These are phyloP conservation scores for Ormyrus nitidulus DNA, from an alignment of 2,888 invertebrate species.

Conservation along the genomic window DNA sequence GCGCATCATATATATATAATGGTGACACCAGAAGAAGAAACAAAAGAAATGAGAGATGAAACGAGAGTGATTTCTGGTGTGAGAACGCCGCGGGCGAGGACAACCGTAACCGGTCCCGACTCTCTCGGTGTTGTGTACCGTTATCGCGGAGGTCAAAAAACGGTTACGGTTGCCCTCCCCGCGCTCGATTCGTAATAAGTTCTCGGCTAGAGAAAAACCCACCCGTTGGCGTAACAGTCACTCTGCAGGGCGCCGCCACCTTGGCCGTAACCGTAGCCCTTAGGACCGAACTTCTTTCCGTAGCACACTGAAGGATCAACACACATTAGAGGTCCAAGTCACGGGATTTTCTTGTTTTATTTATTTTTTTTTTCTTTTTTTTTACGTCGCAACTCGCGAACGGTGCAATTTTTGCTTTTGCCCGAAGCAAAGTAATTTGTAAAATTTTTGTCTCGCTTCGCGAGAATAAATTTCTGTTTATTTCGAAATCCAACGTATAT, in stretches of 20 bases:
- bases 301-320: constrained; percentile 86
- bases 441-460: no score
- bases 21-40: constrained; percentile 24
- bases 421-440: no score
- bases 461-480: no score
- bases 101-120: neutral
- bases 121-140: no score
- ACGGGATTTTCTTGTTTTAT: neutral
- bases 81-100: neutral
- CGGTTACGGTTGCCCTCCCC: neutral
- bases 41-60: constrained; percentile 21
- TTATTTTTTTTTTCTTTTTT: neutral
- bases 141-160: neutral
- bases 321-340: constrained; percentile 35
- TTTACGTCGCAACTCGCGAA: neutral
- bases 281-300: constrained; percentile 97
- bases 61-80: neutral
- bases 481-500: no score
- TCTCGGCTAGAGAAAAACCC: constrained; percentile 73
- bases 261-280: constrained; percentile 97
- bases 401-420: constrained; percentile 9
- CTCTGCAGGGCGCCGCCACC: constrained; percentile 96
- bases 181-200: neutral
- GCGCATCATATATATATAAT: constrained; percentile 51
- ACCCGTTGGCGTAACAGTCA: constrained; percentile 89